phyloP scores from a whole-genome alignment of 1,140 invertebrate species.

The Cyclargus thomasi region DNA sequence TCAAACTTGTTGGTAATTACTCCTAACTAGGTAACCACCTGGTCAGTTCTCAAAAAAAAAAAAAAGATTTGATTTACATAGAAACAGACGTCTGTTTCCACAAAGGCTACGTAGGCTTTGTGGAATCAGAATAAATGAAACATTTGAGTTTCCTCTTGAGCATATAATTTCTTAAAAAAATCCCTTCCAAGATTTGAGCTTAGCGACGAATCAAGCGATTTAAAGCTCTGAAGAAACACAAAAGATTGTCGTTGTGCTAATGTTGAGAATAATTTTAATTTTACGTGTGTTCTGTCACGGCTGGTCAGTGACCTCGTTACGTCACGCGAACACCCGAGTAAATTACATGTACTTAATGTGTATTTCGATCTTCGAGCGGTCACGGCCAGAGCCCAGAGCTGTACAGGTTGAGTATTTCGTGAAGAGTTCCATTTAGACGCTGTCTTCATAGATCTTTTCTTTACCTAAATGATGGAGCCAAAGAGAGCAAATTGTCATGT shows the following conservation, averaged over 20 bases:
- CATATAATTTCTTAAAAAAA: too few species aligned
- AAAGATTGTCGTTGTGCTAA: not conserved
- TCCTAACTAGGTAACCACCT: not conserved
- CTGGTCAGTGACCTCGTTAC: constrained; percentile 2
- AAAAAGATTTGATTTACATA: not conserved
- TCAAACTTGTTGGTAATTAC: not conserved
- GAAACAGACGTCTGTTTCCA: too few species aligned
- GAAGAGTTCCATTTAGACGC: not conserved
- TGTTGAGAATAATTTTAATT: not conserved
- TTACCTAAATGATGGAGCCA: too few species aligned
- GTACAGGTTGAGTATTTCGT: not conserved
- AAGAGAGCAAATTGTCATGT: too few species aligned
- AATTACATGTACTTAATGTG: constrained; percentile 3
- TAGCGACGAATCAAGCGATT: not conserved
- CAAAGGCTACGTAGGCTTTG: too few species aligned
- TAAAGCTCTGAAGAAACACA: not conserved
- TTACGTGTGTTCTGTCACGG: not conserved
- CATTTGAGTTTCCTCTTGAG: too few species aligned
- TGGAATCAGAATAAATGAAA: too few species aligned
- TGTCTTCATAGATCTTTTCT: not conserved
- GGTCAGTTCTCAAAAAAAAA: not conserved
- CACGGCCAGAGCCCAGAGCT: not conserved
- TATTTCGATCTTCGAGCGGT: not conserved
- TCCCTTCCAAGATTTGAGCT: not conserved
- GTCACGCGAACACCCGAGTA: not conserved